These are phyloP conservation scores for Bungarus multicinctus DNA, from an alignment of 2,113 vertebrate species.

Conservation along the genomic window DNA sequence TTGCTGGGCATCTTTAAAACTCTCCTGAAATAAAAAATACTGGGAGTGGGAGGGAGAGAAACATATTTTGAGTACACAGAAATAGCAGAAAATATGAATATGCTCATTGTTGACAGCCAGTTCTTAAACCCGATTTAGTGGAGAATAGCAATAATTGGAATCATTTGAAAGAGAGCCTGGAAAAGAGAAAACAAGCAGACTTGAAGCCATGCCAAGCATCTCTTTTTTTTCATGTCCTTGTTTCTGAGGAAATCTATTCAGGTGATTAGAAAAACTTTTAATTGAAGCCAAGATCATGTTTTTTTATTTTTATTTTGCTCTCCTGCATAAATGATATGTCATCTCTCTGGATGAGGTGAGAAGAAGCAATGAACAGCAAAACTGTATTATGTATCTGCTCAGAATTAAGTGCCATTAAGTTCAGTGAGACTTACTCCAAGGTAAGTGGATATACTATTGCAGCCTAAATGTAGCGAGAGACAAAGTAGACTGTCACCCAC, in stretches of 20 bases:
- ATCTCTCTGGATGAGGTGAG: slow-evolving; percentile 69
- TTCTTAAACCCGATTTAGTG: slow-evolving; percentile 66
- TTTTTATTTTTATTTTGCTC: slow-evolving; percentile 57
- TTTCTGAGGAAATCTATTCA: slow-evolving; percentile 69
- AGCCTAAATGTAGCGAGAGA: slow-evolving; percentile 60
- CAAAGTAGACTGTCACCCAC: slow-evolving; percentile 71
- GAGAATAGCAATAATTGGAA: slow-evolving; percentile 71
- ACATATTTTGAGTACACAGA: slow-evolving; percentile 55
- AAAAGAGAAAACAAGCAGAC: slow-evolving; percentile 71
- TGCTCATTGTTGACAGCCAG: slow-evolving; percentile 62
- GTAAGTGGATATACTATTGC: background rate
- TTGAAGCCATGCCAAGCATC: slow-evolving; percentile 80
- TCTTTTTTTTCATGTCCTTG: slow-evolving; percentile 75
- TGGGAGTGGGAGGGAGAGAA: slow-evolving; percentile 47
- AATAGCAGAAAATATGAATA: slow-evolving; percentile 61
- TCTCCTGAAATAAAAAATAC: slow-evolving; percentile 47
- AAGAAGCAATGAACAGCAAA: slow-evolving; percentile 53
- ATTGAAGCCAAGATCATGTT: slow-evolving; percentile 65
- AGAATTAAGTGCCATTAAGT: background rate
- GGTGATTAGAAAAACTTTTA: slow-evolving; percentile 70
- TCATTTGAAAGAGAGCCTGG: slow-evolving; percentile 75
- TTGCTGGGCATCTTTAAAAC: slow-evolving; percentile 66
- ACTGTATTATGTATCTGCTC: background rate
- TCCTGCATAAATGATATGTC: slow-evolving; percentile 64
- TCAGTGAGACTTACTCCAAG: background rate